Evolutionary conservation across 64 coral and sea anemone species (phyloP).

Genomic region (Montipora cactus): DNA sequence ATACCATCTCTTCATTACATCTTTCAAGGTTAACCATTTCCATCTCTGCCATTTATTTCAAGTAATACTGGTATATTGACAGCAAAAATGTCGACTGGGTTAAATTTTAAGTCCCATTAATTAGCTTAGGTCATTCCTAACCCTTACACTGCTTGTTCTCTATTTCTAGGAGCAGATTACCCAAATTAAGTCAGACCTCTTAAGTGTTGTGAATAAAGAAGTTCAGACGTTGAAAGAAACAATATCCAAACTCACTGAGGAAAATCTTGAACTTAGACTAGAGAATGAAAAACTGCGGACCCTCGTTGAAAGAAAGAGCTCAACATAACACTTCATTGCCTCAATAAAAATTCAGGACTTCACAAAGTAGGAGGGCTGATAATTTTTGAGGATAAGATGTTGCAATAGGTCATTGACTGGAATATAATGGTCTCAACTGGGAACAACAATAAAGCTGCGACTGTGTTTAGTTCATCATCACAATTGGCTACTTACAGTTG

Average conservation of each 20-base stretch:
- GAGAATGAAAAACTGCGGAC: constrained; percentile 94
- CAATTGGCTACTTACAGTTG: neutral
- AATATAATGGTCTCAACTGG: neutral
- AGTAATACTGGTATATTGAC: too few species aligned
- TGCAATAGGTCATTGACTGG: neutral
- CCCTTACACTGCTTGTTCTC: neutral
- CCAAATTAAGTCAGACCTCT: constrained; percentile 89
- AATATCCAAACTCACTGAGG: constrained; percentile 94
- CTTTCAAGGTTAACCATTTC: too few species aligned
- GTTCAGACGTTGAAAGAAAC: constrained; percentile 97
- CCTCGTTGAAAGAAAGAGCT: constrained; percentile 35
- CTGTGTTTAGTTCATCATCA: too few species aligned
- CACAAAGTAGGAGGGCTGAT: too few species aligned
- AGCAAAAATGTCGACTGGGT: too few species aligned
- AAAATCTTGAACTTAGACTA: constrained; percentile 89
- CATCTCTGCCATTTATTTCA: too few species aligned
- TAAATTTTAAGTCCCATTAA: too few species aligned
- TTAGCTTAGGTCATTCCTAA: neutral
- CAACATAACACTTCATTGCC: constrained; percentile 2
- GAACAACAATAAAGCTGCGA: neutral
- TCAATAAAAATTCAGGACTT: neutral
- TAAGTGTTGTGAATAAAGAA: constrained; percentile 93
- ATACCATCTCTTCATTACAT: too few species aligned
- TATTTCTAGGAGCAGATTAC: constrained; percentile 92
- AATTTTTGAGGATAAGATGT: neutral